Base-by-base conservation (phyloP, 1,140 invertebrate genomes). In the Lordiphosa stackelbergi region DNA sequence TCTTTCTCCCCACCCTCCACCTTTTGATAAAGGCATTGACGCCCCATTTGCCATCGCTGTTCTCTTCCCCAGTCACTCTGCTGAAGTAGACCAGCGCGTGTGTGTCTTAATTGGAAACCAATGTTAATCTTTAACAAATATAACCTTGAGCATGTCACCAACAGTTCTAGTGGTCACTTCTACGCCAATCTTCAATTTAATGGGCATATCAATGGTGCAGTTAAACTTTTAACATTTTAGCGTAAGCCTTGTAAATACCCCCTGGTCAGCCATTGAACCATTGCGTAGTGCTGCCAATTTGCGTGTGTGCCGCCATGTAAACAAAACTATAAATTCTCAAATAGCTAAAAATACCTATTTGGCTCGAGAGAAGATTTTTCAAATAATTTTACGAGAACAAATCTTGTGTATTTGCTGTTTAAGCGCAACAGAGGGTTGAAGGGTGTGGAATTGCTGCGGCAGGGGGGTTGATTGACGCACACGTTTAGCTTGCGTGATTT, bases 41-140 rank as follows among this genome's bases (percentile, higher is more conserved):
- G 45, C 10, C 16, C 38, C 41, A 63, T 53, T 64, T 41, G 2
- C 13, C 55, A 16, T 6, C 62, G 42, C 45, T 16, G 24, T 37
- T 11, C 7, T n/a, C 38, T 36, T 19, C 24, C 36, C 7, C 54
- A 22, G n/a, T 16, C n/a, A 10, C 8, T 34, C 41, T 37, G 34
- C 35, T 53, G 35, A 11, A 37, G 6, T 42, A 12, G 24, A 31
- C 6, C 28, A 42, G 40, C 28, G 72, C 73, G 59, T 46, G 73
- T 78, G 69, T 58, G 59, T 45, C 59, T 77, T 77, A 78, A 77
- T 77, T 77, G 73, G 78, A 77, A 78, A 73, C 58, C 73, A 77
- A 77, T 77, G 73, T 77, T 78, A 77, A 77, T 77, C 73, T 77
- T 77, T 78, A 78, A 77, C 73, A 78, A 78, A 78, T 77, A 73